Percentiles rank a stretch among this genome's conserved stretches.
These are phyloP conservation scores for Borostomias antarcticus DNA, from an alignment of 2,797 vertebrate genomes.

Conservation along the genomic window DNA sequence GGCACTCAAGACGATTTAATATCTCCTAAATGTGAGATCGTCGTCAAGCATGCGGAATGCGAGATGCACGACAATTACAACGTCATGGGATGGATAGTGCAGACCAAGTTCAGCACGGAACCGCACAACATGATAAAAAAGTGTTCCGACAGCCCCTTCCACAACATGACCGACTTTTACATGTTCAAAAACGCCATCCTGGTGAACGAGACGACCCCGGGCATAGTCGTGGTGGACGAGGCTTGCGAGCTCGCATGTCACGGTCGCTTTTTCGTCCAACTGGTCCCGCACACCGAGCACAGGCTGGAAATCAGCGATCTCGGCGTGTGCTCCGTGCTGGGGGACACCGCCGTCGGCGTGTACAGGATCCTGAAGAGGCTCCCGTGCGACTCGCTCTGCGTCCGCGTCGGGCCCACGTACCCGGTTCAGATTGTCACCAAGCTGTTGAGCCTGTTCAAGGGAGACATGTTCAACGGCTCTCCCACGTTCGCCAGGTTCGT, in stretches of 20 bases:
- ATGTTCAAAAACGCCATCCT: background rate
- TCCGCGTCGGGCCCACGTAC: background rate
- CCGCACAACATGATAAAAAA: background rate
- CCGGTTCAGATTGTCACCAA: background rate
- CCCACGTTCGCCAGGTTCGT: background rate
- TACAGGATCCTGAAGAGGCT: background rate
- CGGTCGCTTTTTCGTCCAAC: background rate
- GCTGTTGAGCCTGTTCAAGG: background rate
- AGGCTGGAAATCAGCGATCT: background rate
- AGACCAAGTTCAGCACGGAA: background rate
- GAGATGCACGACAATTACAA: conserved; percentile 3
- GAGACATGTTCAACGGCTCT: background rate
- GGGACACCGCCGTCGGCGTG: background rate
- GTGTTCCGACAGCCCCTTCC: background rate
- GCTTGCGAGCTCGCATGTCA: background rate
- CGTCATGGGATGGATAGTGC: background rate
- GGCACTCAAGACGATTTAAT: background rate
- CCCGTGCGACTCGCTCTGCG: background rate
- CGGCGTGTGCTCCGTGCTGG: background rate
- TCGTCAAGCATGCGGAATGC: background rate
- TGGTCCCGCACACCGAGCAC: background rate
- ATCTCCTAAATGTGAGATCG: background rate
- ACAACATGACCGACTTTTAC: conserved; percentile 4
- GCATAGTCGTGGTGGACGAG: background rate
- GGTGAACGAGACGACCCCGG: background rate